phyloP scores from a whole-genome alignment of 2,113 vertebrate species.

The Microcebus griseorufus region DNA sequence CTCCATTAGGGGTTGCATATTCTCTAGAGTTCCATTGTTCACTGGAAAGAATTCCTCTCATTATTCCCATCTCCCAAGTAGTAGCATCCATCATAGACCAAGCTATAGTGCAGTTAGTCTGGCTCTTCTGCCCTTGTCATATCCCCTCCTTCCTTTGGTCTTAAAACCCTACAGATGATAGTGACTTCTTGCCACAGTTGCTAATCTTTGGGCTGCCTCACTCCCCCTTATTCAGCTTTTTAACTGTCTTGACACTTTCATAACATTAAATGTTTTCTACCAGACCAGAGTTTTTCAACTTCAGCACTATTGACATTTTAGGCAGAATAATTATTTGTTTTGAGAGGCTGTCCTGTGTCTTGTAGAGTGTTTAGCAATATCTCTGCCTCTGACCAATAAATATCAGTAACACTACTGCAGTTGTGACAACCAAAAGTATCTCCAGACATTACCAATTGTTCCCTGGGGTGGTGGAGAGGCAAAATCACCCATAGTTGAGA shows the following conservation, averaged over 20 bases:
- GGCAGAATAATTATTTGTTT: background rate
- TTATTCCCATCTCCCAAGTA: background rate
- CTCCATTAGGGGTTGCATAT: background rate
- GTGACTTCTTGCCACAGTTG: background rate
- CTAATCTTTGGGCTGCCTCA: background rate
- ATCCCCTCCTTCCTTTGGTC: background rate
- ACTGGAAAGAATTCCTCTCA: background rate
- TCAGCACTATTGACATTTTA: constrained; percentile 1
- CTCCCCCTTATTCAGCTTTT: background rate
- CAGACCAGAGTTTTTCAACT: background rate
- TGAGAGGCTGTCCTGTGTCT: background rate
- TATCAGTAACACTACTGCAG: background rate
- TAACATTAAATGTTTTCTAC: constrained; percentile 32
- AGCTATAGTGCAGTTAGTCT: background rate
- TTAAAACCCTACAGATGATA: background rate
- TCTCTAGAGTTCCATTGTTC: background rate
- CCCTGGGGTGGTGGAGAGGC: background rate
- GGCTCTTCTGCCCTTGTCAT: background rate
- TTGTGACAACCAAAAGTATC: background rate
- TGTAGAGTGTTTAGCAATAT: background rate
- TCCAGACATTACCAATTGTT: background rate
- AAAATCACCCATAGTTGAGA: background rate
- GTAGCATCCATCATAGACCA: background rate
- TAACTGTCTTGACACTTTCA: background rate
- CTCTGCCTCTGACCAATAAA: background rate